Evolutionary conservation across 2,113 vertebrate genomes (phyloP), one percentile per base, ranked within the genome.

Genomic region (Pangasianodon gigas): DNA sequence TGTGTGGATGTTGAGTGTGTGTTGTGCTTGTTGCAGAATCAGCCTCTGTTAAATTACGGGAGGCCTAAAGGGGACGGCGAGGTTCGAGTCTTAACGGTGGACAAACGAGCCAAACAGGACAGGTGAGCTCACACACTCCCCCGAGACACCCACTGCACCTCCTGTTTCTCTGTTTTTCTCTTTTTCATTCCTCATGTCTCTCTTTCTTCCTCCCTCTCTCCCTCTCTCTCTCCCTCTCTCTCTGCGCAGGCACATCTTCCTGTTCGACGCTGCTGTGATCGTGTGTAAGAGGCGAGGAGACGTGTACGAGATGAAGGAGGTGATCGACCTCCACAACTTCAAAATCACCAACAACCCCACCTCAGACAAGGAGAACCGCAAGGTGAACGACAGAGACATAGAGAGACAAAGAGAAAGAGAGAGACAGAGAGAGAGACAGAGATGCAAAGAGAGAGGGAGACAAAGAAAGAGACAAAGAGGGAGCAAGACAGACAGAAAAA

Each of bases 261-360:
- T 99, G 92, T 99, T 99, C 84, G 98, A 99, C 56, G 94, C 97
- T 21, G 98, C 97, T 0, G 97, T 99, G 80, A 99, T 99, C 29
- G 97, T 99, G 13, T 99, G 98, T 79, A 99, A 99, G 93, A 95
- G 98, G 21, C 96, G 97, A 92, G 98, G 98, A 19, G 98, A 99
- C 93, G 97, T 97, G 96, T 99, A 99, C 13, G 98, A 99, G 94
- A 98, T 99, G 98, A 99, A 99, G 91, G 98, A 99, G 90, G 97
- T 99, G 90, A 98, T 99, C 86, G 98, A 99, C 95, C 96, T 99
- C 91, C 97, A 98, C 91, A 97, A 97, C 92, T 99, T 98, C 94
- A 99, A 98, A 95, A 97, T 99, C 94, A 97, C 97, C 67, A 98
- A 99, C 94, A 99, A 99, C 89, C 98, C 98, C 54, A 98, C 97